A percentile compares a stretch with the other conserved stretches of the same genome.
phyloP scores from a whole-genome alignment of 2,888 invertebrate species.

The Synanthedon andrenaeformis region DNA sequence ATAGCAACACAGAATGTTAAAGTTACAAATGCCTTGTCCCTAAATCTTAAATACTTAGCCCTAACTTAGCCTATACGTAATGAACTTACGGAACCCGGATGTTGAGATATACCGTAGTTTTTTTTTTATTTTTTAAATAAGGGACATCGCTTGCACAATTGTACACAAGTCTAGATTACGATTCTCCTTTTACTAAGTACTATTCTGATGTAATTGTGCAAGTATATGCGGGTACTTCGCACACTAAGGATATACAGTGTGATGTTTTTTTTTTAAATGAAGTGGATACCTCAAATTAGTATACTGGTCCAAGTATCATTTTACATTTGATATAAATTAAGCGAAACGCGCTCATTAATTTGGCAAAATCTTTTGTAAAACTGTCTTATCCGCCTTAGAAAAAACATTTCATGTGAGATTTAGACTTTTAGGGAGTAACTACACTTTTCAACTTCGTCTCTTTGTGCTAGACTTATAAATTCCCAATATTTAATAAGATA shows the following conservation, averaged over 20 bases:
- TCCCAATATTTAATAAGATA: no score
- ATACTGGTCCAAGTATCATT: no score
- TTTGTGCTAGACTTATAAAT: no score
- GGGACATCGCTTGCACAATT: not conserved
- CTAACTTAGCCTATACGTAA: constrained; percentile 51
- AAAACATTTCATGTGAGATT: no score
- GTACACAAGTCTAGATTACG: not conserved
- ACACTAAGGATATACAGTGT: not conserved
- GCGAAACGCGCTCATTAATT: no score
- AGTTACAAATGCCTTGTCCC: constrained; percentile 53
- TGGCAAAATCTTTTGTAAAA: no score
- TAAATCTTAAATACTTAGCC: constrained; percentile 46
- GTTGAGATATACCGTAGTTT: not conserved
- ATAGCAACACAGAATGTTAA: constrained; percentile 49
- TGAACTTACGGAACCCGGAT: constrained; percentile 26
- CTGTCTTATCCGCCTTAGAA: no score
- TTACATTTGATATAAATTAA: no score
- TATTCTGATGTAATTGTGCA: constrained; percentile 10
- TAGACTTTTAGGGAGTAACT: no score
- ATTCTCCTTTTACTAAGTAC: constrained; percentile 11
- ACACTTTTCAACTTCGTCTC: no score
- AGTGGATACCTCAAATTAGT: no score
- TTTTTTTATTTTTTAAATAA: not conserved
- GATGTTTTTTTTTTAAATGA: not conserved
- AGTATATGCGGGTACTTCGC: constrained; percentile 15